Conservation (phyloP, 2,888 invertebrate species). For the Steinernema carpocapsae region DNA sequence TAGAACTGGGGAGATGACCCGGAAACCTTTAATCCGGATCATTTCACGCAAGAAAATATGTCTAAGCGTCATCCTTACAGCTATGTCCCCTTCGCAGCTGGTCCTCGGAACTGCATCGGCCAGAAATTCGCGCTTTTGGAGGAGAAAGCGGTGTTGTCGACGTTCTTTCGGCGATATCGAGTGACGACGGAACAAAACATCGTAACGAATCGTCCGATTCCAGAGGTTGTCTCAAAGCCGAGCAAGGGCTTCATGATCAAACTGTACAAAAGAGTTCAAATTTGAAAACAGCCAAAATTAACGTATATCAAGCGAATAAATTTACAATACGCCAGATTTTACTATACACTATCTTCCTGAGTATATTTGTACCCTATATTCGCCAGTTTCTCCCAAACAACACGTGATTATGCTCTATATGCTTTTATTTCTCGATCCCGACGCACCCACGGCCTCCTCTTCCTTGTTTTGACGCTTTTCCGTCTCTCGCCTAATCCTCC, state of each 20-base stretch:
- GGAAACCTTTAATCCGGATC: constrained; percentile 69
- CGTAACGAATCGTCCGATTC: constrained; percentile 40
- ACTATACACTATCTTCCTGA: too few species aligned
- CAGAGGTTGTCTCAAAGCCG: constrained; percentile 49
- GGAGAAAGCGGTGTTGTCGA: constrained; percentile 70
- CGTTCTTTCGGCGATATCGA: constrained; percentile 64
- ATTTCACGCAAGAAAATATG: constrained; percentile 68
- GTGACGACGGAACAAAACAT: constrained; percentile 38
- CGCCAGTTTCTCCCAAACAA: too few species aligned
- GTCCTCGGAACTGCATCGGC: constrained; percentile 53
- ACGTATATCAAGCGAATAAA: constrained; percentile 17
- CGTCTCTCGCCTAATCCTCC: too few species aligned
- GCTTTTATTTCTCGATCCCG: too few species aligned
- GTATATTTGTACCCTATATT: too few species aligned
- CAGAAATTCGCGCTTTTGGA: constrained; percentile 70
- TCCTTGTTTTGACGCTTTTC: too few species aligned
- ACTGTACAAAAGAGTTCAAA: constrained; percentile 35
- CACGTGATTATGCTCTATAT: too few species aligned
- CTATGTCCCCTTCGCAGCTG: constrained; percentile 50
- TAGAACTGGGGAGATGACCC: constrained; percentile 64
- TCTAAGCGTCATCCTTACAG: constrained; percentile 45
- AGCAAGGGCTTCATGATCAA: constrained; percentile 40
- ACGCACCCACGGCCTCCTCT: too few species aligned
- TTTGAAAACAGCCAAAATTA: constrained; percentile 21
- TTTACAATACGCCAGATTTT: too few species aligned